Percentiles rank a stretch among this genome's conserved stretches.
Evolutionary conservation across 2,113 vertebrate genomes (phyloP).

Genomic region (Telmatochromis sp.): DNA sequence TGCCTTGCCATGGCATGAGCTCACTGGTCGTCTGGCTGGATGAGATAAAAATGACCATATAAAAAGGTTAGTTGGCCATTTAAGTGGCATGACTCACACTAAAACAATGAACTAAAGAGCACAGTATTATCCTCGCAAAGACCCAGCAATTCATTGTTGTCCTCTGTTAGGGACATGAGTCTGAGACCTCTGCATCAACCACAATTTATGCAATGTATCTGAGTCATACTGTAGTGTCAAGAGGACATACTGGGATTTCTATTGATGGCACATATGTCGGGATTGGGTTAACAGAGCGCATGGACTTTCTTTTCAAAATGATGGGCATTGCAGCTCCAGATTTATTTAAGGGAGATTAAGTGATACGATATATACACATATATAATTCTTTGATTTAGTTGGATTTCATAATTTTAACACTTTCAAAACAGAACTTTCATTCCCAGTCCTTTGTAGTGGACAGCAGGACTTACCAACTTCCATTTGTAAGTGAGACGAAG

Average conservation of each 20-base stretch:
- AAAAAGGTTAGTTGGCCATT: background rate
- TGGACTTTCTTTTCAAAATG: background rate
- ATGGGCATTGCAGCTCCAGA: background rate
- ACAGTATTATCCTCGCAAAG: background rate
- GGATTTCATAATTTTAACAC: background rate
- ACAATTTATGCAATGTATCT: background rate
- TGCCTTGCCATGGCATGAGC: background rate
- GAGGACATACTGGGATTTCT: background rate
- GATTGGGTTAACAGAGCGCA: rapidly evolving
- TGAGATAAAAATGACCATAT: background rate
- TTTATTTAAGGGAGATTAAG: background rate
- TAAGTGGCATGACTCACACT: background rate
- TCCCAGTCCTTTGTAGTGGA: background rate
- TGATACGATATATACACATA: rapidly evolving
- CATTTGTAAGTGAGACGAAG: background rate
- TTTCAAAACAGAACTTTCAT: background rate
- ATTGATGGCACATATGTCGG: rapidly evolving
- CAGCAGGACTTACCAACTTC: background rate
- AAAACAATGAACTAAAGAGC: background rate
- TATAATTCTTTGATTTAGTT: background rate
- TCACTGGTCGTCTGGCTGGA: background rate
- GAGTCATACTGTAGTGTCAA: background rate
- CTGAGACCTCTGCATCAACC: background rate
- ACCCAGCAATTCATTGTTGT: background rate
- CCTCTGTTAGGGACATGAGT: background rate